Evolutionary conservation across 1,140 invertebrate species (phyloP).

Genomic region (Drosophila bocqueti): DNA sequence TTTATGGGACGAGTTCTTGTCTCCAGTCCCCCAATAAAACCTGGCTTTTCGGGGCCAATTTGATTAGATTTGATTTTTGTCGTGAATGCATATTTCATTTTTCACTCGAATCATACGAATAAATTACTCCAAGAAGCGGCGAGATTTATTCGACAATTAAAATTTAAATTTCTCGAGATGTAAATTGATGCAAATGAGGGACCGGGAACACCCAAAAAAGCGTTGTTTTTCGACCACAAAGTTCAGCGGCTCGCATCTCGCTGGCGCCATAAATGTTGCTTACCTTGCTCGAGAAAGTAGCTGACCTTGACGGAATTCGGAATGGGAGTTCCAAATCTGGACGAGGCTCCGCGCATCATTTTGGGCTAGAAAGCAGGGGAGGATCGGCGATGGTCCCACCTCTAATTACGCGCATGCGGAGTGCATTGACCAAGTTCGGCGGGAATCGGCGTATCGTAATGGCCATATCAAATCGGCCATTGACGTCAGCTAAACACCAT

Average conservation of each 20-base stretch:
- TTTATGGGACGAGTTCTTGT: constrained; percentile 50
- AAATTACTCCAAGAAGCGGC: constrained; percentile 51
- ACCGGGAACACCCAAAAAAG: constrained; percentile 60
- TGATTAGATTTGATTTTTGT: constrained; percentile 39
- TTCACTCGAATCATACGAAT: constrained; percentile 20
- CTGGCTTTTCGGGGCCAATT: constrained; percentile 49
- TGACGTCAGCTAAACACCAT: constrained; percentile 54
- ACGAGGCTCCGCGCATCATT: constrained; percentile 3
- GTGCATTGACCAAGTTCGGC: constrained; percentile 65
- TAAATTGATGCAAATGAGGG: constrained; percentile 66
- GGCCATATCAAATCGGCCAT: constrained; percentile 40
- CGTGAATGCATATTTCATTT: constrained; percentile 54
- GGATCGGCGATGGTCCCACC: not conserved
- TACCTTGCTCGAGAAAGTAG: constrained; percentile 76
- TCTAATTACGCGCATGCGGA: constrained; percentile 18
- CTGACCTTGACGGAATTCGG: constrained; percentile 66
- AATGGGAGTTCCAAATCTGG: constrained; percentile 16
- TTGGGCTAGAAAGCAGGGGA: constrained; percentile 42
- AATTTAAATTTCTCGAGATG: constrained; percentile 55
- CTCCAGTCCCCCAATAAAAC: constrained; percentile 39
- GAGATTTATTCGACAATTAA: constrained; percentile 64
- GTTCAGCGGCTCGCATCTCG: constrained; percentile 58
- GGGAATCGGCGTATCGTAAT: constrained; percentile 10
- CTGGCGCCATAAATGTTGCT: constrained; percentile 78
- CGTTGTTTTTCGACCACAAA: constrained; percentile 57